Base-by-base conservation (phyloP, 2,113 vertebrate genomes). In the Fulmarus glacialis region DNA sequence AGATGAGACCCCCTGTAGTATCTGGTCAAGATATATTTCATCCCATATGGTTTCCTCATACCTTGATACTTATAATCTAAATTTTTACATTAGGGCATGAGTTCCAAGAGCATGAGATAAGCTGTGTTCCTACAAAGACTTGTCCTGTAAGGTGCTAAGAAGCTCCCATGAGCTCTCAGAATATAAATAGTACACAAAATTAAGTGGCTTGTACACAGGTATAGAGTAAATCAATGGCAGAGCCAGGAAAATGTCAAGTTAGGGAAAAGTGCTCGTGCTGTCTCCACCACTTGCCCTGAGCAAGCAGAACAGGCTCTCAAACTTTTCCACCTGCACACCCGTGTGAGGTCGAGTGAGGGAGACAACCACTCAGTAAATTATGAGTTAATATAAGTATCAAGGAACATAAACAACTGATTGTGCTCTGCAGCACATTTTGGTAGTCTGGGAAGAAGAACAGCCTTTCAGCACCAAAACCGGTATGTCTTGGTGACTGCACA, bases 281-380 rank as follows among this genome's bases (percentile, higher is more conserved):
- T 27, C 30, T 58, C n/a, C 40, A 50, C 4, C 34, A 24, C 67
- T 82, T 58, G 26, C 56, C 23, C 63, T 24, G 16, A 55, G 34
- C 32, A 47, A 32, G 15, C n/a, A 80, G 26, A 68, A 47, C 12
- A 66, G 43, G 19, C 15, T 70, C 26, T 40, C 14, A 73, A 34
- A 34, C 34, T 68, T 75, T 55, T 63, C 21, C 11, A 59, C n/a
- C 42, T 50, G 29, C 42, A 67, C n/a, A 86, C 4, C 5, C 12
- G 47, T 48, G 29, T 1, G 10, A 80, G 48, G 24, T 24, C 1
- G 0, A 64, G n/a, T 20, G 29, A 72, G 3, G 22, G 26, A 75
- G 10, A 56, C 45, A 59, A n/a, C 3, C 15, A 12, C 2, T 45
- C 32, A 20, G n/a, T 63, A 87, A 83, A n/a, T 63, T 23, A 45